These are phyloP conservation scores for Labrus mixtus DNA, from an alignment of 2,113 vertebrate species.

Conservation along the genomic window DNA sequence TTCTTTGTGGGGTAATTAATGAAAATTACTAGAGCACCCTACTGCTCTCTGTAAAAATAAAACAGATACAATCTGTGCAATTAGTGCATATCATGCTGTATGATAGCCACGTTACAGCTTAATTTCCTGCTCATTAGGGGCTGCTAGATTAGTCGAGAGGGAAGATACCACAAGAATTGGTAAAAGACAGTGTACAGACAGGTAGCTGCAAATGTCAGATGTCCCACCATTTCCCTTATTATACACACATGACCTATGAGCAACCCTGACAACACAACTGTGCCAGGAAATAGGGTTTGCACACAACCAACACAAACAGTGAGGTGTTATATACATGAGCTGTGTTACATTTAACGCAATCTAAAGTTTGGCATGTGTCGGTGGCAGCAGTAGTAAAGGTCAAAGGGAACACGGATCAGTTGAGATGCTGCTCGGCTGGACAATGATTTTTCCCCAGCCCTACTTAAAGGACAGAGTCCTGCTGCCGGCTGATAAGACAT, in stretches of 20 bases:
- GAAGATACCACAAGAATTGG: slow-evolving; percentile 24
- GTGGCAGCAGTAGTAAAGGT: slow-evolving; percentile 75
- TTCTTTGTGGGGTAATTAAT: slow-evolving; percentile 87
- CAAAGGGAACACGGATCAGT: slow-evolving; percentile 71
- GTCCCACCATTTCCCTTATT: not conserved
- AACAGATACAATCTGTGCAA: slow-evolving; percentile 85
- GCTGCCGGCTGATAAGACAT: slow-evolving; percentile 81
- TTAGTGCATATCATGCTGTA: slow-evolving; percentile 83
- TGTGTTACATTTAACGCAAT: slow-evolving; percentile 63
- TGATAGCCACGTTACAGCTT: slow-evolving; percentile 80
- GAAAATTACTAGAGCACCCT: slow-evolving; percentile 83
- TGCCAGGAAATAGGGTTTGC: slow-evolving; percentile 4
- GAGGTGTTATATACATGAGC: slow-evolving; percentile 43
- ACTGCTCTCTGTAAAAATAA: slow-evolving; percentile 83
- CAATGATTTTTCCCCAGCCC: slow-evolving; percentile 76
- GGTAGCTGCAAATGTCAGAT: slow-evolving; percentile 11
- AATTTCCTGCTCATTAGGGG: slow-evolving; percentile 85
- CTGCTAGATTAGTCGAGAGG: slow-evolving; percentile 64
- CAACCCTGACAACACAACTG: slow-evolving; percentile 10
- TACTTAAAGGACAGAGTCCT: slow-evolving; percentile 80
- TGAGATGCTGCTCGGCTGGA: slow-evolving; percentile 79
- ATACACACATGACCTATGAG: slow-evolving; percentile 16
- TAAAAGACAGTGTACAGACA: slow-evolving; percentile 24
- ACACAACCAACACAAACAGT: not conserved
- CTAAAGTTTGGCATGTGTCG: slow-evolving; percentile 64